Percentiles rank a stretch among this genome's conserved stretches.
These are phyloP conservation scores for Palythoa grandiflora DNA, from an alignment of 92 coral and sea anemone genomes.

Conservation along the genomic window DNA sequence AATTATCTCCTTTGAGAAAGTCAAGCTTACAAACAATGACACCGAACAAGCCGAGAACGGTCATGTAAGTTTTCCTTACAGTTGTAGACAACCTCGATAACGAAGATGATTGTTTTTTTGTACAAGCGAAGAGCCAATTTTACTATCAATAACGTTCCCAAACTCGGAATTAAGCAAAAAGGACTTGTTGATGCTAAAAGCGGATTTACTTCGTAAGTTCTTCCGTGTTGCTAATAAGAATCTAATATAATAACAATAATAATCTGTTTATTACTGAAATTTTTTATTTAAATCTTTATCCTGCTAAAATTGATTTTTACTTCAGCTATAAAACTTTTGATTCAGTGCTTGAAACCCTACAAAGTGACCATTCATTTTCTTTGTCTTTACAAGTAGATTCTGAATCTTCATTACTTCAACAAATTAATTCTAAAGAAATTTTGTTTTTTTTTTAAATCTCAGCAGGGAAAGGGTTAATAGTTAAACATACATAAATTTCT, in stretches of 20 bases:
- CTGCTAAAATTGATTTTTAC: too few species aligned
- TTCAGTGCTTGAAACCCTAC: too few species aligned
- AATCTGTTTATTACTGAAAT: not conserved
- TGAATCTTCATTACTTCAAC: too few species aligned
- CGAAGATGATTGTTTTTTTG: not conserved
- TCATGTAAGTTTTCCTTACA: slow-evolving; percentile 45
- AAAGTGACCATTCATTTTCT: too few species aligned
- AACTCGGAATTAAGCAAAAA: not conserved
- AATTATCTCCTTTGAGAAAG: slow-evolving; percentile 97
- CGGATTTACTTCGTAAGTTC: not conserved
- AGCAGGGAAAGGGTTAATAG: too few species aligned
- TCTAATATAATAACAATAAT: not conserved
- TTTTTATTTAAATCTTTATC: too few species aligned
- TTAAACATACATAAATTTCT: too few species aligned
- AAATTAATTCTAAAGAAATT: too few species aligned
- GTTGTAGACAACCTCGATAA: not conserved
- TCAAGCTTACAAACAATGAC: slow-evolving; percentile 91
- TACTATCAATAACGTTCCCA: not conserved
- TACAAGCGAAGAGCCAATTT: too few species aligned
- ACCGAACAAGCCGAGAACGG: slow-evolving; percentile 63
- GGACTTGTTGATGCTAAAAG: not conserved
- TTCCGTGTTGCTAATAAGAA: not conserved
- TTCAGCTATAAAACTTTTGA: too few species aligned
- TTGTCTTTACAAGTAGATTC: too few species aligned
- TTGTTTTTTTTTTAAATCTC: too few species aligned